Percentiles rank a stretch among this genome's conserved stretches.
Evolutionary conservation across 2,888 invertebrate genomes (phyloP).

Genomic region (Ryuthela nishihirai): DNA sequence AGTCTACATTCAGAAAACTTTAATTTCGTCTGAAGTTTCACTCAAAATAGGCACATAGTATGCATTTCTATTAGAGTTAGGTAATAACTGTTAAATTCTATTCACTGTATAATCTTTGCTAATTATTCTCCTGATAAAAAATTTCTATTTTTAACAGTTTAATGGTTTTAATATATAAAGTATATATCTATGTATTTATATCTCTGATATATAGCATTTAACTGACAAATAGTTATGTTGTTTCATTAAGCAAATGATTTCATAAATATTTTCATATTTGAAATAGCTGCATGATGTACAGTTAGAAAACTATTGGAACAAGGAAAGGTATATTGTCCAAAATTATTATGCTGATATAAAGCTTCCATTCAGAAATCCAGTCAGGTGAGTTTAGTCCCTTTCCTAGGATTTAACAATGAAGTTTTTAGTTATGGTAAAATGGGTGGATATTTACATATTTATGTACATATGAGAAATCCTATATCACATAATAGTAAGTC

Average conservation of each 20-base stretch:
- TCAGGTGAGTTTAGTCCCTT: slow-evolving; percentile 5
- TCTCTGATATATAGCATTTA: background rate
- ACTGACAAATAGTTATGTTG: background rate
- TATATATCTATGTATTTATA: background rate
- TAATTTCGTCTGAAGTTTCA: too few species aligned
- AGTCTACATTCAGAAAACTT: too few species aligned
- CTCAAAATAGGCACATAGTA: too few species aligned
- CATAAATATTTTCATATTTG: background rate
- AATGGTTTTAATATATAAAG: too few species aligned
- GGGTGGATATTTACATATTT: too few species aligned
- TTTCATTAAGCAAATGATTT: background rate
- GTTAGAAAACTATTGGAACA: slow-evolving; percentile 18
- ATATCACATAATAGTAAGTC: too few species aligned
- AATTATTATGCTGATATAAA: slow-evolving; percentile 14
- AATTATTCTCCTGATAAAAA: too few species aligned
- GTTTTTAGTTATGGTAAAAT: background rate
- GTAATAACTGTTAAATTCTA: too few species aligned
- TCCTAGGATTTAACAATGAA: background rate
- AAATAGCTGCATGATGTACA: slow-evolving; percentile 20
- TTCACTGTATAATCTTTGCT: too few species aligned
- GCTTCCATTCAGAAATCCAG: slow-evolving; percentile 19
- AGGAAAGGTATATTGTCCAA: slow-evolving; percentile 30
- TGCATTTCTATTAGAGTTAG: too few species aligned
- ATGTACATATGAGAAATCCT: too few species aligned
- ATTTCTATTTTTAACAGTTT: too few species aligned